Conservation (phyloP, 2,888 invertebrate species). For the Amphipoea lucens region DNA sequence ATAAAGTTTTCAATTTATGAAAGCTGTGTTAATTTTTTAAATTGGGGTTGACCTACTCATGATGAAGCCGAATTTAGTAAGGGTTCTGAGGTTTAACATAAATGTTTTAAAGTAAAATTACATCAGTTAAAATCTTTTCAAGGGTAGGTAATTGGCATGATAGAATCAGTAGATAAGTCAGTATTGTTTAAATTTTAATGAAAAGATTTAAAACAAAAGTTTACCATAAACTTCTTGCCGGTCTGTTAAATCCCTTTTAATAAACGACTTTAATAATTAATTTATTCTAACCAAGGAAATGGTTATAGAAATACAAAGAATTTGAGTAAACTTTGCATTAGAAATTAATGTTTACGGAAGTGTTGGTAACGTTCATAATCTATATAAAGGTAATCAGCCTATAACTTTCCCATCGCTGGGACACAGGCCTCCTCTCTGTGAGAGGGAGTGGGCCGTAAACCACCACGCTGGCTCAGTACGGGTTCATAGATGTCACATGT, state of each 20-base stretch:
- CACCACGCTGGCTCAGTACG: no score
- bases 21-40: neutral
- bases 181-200: conserved; percentile 13
- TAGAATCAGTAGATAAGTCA: conserved; percentile 22
- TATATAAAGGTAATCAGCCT: neutral
- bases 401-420: neutral
- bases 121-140: neutral
- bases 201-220: conserved; percentile 11
- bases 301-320: conserved; percentile 1
- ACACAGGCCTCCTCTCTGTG: neutral
- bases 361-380: neutral
- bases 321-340: conserved; percentile 10
- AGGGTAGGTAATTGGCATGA: neutral
- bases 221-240: conserved; percentile 2
- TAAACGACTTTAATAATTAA: conserved; percentile 25
- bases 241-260: conserved; percentile 21
- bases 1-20: neutral
- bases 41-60: neutral
- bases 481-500: no score
- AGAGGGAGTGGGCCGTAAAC: neutral
- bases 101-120: neutral
- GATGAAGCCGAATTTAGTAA: neutral
- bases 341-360: neutral
- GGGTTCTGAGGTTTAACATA: neutral
- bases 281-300: neutral